Base-by-base conservation (phyloP, 2,888 invertebrate genomes). In the Heteromyza rotundicornis region DNA sequence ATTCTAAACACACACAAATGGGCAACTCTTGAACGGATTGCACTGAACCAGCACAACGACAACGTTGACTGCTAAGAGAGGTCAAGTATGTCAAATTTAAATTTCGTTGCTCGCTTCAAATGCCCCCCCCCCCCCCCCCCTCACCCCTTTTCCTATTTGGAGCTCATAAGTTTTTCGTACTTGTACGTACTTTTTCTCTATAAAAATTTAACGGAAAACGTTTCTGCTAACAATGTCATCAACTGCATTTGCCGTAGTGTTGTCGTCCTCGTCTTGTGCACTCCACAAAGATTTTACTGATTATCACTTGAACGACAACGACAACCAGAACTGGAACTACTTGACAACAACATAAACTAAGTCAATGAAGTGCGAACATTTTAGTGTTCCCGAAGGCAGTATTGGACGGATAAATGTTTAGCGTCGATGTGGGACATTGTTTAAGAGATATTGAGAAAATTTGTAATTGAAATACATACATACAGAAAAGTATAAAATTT, bases 231-330 rank as follows among this genome's bases (percentile, higher is more conserved):
- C n/a, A 23, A 35, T 59, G 40, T 50, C 19, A 44, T 55, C 47
- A n/a, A 14, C 14, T 14, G n/a, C 2, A 40, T 14, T n/a, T 40
- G 10, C 3, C 12, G 40, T 12, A 40, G 14, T 12, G 40, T 40
- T n/a, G 51, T 59, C 63, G 58, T 59, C 55, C 35, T 47, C 50
- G 23, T 32, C 40, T 14, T 40, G 5, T 40, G 23, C 47, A 36
- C 52, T 51, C 23, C 57, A 50, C 49, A 19, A 64, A 65, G 66
- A 63, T 66, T 68, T 68, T 60, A 65, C 66, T 65, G 68, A 68
- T 68, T 68, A 68, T 64, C 68, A 65, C 64, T 62, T 60, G 58
- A 64, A 59, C 62, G n/a, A 67, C 50, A 62, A 62, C 47, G 27
- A 27, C 27, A n/a, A 56, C 32, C n/a, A 63, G 19, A 47, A 22